phyloP scores from a whole-genome alignment of 1,140 invertebrate species.

The Tribolium castaneum region DNA sequence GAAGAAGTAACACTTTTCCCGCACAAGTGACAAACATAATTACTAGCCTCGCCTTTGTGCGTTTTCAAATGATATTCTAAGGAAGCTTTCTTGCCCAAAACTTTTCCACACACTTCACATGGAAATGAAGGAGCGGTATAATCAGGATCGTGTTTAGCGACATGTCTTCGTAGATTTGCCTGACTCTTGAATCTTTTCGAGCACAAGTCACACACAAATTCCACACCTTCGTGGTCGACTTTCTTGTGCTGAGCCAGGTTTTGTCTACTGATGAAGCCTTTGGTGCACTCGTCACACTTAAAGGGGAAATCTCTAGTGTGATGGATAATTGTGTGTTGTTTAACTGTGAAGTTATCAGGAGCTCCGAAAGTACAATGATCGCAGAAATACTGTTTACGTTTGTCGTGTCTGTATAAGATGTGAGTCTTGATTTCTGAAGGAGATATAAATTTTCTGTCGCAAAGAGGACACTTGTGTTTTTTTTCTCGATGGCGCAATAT shows the following conservation, averaged over 20 bases:
- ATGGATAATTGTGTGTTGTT: not conserved
- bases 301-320: constrained; percentile 79
- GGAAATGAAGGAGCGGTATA: not conserved
- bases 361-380: not conserved
- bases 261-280: constrained; percentile 26
- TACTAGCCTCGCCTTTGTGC: constrained; percentile 17
- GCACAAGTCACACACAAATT: constrained; percentile 66
- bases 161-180: constrained; percentile 57
- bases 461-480: not conserved
- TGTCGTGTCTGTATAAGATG: not conserved
- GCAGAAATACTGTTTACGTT: not conserved
- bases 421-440: not conserved
- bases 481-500: no score
- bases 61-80: constrained; percentile 67
- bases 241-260: not conserved
- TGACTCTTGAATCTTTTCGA: constrained; percentile 68
- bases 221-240: constrained; percentile 13
- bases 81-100: not conserved
- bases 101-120: not conserved
- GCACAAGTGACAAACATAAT: constrained; percentile 1
- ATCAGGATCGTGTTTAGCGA: not conserved
- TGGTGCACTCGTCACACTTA: constrained; percentile 64
- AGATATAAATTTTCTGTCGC: not conserved
- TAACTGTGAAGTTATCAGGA: not conserved
- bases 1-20: not conserved